Evolutionary conservation across 1,140 invertebrate species (phyloP).

Genomic region (Plodia interpunctella): DNA sequence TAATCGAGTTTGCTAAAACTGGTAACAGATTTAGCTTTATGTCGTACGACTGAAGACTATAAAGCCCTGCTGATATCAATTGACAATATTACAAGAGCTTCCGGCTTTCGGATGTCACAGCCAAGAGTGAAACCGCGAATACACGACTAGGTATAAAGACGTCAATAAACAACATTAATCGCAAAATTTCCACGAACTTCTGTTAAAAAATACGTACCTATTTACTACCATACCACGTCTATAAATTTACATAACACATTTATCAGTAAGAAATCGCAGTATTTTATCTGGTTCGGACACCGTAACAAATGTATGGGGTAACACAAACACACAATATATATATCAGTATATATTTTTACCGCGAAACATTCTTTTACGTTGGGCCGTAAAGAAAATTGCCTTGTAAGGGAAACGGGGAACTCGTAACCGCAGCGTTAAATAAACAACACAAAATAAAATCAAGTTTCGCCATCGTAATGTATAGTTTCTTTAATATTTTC

Average conservation of each 20-base stretch:
- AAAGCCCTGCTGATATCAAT: too few species aligned
- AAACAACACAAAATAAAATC: conserved; percentile 10
- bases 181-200: too few species aligned
- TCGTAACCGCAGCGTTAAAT: conserved; percentile 4
- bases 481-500: too few species aligned
- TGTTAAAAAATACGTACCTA: background rate
- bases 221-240: background rate
- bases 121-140: too few species aligned
- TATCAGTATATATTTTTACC: background rate
- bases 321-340: too few species aligned
- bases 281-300: background rate
- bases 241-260: background rate
- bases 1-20: too few species aligned
- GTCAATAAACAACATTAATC: too few species aligned
- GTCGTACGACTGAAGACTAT: too few species aligned
- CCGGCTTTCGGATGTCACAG: too few species aligned
- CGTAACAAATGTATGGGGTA: background rate
- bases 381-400: conserved; percentile 28
- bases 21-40: too few species aligned
- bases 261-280: background rate
- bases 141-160: too few species aligned
- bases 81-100: too few species aligned
- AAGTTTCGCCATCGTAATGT: background rate
- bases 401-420: conserved; percentile 17
- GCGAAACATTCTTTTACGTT: conserved; percentile 27